Evolutionary conservation across 2,888 invertebrate species (phyloP), one percentile per base, ranked within the genome.

Genomic region (Platypus cylindrus): DNA sequence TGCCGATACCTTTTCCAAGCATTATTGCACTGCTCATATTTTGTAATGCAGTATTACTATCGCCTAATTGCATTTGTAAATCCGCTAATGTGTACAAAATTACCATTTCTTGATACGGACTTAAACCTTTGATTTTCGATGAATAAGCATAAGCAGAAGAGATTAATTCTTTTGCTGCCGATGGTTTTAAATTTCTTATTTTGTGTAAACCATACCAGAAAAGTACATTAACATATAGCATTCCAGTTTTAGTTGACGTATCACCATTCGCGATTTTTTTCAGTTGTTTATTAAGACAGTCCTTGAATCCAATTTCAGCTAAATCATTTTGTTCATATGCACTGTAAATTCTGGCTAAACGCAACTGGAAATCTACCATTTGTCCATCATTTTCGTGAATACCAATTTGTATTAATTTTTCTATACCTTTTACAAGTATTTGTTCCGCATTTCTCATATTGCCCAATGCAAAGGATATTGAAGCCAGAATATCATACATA

Each of bases 141-240:
- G 63, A 59, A 39, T 58, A 56, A 23, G 55, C 53, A 40, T 63
- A 62, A 11, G 64, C 62, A 3, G 50, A 53, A 26, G 60, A 55
- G 4, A 63, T 52, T 27, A 59, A 48, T 32, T 47, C 48, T 46
- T 58, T 62, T 0, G 65, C 64, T 17, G 51, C 51, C 26, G 48
- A 48, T 26, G 50, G 57, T 7, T 52, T 45, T 2, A 43, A 38
- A 25, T 54, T 55, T 25, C 54, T 51, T 11, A 57, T 53, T 45
- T 64, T 56, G 37, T 65, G 63, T 3, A 63, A 54, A 0, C 62
- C 65, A 41, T 65, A 66, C 64, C 65, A 66, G 41, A 63, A 66
- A 8, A 65, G 46, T 4, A 58, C 52, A 41, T 63, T 64, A 1
- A 65, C 51, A 41, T 63, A 65, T 3, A 65, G 48, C 43, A 59